Evolutionary conservation across 23 tunicate genomes (phyloP).

Genomic region (Ascidia mentula): DNA sequence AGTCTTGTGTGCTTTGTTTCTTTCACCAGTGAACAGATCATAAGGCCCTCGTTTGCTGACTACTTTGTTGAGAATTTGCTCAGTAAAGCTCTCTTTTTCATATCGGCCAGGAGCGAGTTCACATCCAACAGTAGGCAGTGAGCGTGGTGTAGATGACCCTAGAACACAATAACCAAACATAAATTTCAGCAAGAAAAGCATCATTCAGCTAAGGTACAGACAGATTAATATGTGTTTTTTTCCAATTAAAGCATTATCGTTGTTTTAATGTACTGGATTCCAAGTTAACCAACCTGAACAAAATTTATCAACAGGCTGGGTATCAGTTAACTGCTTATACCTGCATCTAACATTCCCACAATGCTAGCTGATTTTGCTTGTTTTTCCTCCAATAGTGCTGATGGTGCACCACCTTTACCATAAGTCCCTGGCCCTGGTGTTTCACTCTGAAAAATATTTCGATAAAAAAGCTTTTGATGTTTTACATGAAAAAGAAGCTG

Average conservation of each 20-base stretch:
- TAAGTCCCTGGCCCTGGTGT: conserved; percentile 91
- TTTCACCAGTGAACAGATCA: conserved; percentile 80
- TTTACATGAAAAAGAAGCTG: background rate
- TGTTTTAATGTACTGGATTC: too few species aligned
- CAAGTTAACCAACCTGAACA: too few species aligned
- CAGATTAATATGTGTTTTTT: too few species aligned
- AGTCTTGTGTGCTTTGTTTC: conserved; percentile 48
- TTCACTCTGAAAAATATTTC: conserved; percentile 8
- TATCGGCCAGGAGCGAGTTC: conserved; percentile 92
- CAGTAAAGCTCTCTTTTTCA: conserved; percentile 53
- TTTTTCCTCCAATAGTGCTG: conserved; percentile 47
- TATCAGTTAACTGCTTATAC: background rate
- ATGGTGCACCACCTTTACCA: conserved; percentile 75
- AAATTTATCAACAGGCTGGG: background rate
- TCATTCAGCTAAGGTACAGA: too few species aligned
- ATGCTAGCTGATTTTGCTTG: conserved; percentile 52
- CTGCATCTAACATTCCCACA: conserved; percentile 77
- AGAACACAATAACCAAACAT: background rate
- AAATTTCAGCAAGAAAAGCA: too few species aligned
- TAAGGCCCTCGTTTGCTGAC: conserved; percentile 97
- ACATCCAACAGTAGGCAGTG: conserved; percentile 67
- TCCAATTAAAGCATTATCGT: too few species aligned
- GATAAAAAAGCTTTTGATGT: too few species aligned
- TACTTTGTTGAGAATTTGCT: conserved; percentile 67
- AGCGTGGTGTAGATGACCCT: conserved; percentile 65